Evolutionary conservation across 2,113 vertebrate species (phyloP).

Genomic region (Ia io): DNA sequence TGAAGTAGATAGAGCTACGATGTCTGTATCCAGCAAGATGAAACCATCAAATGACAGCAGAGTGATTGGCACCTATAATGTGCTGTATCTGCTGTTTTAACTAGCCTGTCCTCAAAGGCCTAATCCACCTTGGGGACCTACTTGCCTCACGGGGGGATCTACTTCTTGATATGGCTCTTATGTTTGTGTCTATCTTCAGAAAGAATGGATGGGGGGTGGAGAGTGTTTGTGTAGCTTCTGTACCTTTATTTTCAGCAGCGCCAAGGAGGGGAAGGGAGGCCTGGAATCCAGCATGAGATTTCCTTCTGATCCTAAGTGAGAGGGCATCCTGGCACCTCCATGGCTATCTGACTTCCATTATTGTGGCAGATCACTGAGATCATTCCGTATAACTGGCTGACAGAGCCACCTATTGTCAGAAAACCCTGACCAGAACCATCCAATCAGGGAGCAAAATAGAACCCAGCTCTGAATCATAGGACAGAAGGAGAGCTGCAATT

Average conservation of each 20-base stretch:
- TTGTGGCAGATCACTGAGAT: background rate
- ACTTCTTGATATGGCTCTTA: background rate
- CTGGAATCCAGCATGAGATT: background rate
- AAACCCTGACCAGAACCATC: slow-evolving; percentile 8
- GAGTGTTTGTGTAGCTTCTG: background rate
- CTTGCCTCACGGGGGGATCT: fast-evolving
- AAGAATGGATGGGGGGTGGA: background rate
- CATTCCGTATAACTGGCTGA: background rate
- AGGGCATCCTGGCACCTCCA: background rate
- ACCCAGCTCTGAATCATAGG: background rate
- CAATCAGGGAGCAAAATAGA: slow-evolving; percentile 14
- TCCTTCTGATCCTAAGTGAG: background rate
- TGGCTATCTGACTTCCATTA: background rate
- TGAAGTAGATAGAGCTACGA: background rate
- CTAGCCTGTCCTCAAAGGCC: background rate
- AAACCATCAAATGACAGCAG: background rate
- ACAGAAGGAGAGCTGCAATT: slow-evolving; percentile 14
- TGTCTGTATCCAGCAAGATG: background rate
- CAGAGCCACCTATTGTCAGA: background rate
- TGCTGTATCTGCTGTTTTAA: background rate
- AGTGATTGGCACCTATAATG: background rate
- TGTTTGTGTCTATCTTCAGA: background rate
- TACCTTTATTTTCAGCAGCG: background rate
- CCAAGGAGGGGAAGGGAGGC: background rate
- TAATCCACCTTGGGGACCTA: background rate